These are phyloP conservation scores for Eudemis profundana DNA, from an alignment of 2,888 invertebrate genomes.

Conservation along the genomic window DNA sequence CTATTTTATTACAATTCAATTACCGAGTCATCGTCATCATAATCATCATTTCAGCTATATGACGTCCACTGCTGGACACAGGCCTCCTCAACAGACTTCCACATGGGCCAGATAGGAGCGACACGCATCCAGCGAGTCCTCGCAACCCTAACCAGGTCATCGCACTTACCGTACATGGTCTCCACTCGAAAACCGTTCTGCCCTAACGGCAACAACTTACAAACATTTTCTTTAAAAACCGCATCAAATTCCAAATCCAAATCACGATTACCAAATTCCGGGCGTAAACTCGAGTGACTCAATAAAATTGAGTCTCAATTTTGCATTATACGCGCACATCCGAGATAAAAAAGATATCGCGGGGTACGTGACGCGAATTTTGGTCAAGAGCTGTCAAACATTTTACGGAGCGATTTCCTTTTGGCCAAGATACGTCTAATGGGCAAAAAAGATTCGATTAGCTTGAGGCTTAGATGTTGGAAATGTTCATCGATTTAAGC, in stretches of 20 bases:
- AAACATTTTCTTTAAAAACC: background rate
- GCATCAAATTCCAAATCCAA: conserved; percentile 10
- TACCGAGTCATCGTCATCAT: no score
- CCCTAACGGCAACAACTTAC: background rate
- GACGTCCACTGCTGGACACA: no score
- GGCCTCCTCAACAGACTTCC: no score
- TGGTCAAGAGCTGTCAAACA: conserved; percentile 41
- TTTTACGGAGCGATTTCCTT: conserved; percentile 34
- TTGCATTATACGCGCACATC: conserved; percentile 36
- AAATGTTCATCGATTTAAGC: no score
- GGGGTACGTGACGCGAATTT: conserved; percentile 35
- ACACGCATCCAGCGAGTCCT: no score
- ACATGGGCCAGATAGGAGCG: no score
- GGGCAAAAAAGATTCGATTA: conserved; percentile 29
- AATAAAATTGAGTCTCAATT: conserved; percentile 36
- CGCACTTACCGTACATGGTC: no score
- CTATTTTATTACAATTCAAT: no score
- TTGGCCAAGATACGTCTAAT: conserved; percentile 27
- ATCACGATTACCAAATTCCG: conserved; percentile 22
- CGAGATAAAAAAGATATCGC: conserved; percentile 40
- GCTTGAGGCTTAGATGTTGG: no score
- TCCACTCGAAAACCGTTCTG: no score
- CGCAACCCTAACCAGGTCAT: no score
- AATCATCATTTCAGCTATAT: no score
- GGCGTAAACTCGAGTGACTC: conserved; percentile 31